These are phyloP conservation scores for Coenonympha glycerion DNA, from an alignment of 2,888 invertebrate genomes.

Conservation along the genomic window DNA sequence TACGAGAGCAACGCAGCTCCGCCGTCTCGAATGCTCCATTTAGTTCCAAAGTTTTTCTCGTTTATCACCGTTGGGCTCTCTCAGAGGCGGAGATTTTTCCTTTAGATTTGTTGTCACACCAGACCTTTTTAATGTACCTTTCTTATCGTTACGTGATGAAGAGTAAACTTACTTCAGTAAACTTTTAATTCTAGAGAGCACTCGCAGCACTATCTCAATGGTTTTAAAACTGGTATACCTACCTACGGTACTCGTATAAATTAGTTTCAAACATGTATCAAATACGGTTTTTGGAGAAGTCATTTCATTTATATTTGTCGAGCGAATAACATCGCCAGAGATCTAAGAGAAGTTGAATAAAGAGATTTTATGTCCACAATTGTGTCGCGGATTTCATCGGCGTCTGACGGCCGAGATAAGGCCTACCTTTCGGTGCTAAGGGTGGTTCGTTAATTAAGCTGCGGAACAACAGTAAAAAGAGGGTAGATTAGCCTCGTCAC, in stretches of 20 bases:
- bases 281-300: background rate
- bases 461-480: conserved; percentile 31
- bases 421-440: conserved; percentile 31
- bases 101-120: conserved; percentile 77
- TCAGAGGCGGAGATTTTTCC: conserved; percentile 75
- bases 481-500: conserved; percentile 31
- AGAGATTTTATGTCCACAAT: conserved; percentile 24
- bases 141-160: conserved; percentile 71
- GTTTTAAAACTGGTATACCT: background rate
- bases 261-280: background rate
- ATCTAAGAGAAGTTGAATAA: conserved; percentile 24
- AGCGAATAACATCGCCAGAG: conserved; percentile 9
- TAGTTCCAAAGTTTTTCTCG: conserved; percentile 77
- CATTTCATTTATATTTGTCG: conserved; percentile 2
- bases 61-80: conserved; percentile 76
- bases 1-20: conserved; percentile 70
- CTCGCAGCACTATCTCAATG: background rate
- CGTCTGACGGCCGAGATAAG: conserved; percentile 34
- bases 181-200: background rate
- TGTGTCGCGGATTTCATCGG: conserved; percentile 30
- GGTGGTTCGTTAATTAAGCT: conserved; percentile 34
- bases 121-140: conserved; percentile 76
- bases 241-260: background rate
- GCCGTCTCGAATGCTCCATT: conserved; percentile 76
- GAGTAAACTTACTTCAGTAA: conserved; percentile 32